Conservation (phyloP, 1,140 invertebrate species). For the Luehdorfia chinensis region DNA sequence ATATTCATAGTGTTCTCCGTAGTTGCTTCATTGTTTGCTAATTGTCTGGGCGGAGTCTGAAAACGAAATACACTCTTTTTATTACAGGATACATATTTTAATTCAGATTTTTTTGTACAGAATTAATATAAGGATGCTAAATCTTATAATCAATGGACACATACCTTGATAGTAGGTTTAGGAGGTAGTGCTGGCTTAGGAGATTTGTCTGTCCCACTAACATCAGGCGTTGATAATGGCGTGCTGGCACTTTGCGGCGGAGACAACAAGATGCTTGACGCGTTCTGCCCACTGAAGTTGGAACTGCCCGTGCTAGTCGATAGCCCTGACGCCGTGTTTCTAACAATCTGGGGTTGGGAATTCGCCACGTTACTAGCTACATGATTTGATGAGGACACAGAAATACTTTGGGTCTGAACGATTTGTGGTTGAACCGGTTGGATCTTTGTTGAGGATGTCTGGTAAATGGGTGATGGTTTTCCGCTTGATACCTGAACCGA, state of each 20-base stretch:
- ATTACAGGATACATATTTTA: too few relatives aligned
- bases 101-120: too few relatives aligned
- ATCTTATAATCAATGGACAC: too few relatives aligned
- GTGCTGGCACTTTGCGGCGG: conserved; percentile 79
- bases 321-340: conserved; percentile 68
- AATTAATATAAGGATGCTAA: too few relatives aligned
- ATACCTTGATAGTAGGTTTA: conserved; percentile 81
- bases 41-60: conserved; percentile 70
- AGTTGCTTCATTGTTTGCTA: conserved; percentile 50
- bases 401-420: conserved; percentile 73
- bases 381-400: conserved; percentile 59
- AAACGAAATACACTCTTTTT: conserved; percentile 1
- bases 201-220: conserved; percentile 73
- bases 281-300: conserved; percentile 56
- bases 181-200: conserved; percentile 85
- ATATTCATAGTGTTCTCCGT: conserved; percentile 49
- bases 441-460: conserved; percentile 88
- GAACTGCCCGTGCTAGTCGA: conserved; percentile 49
- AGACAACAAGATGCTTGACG: conserved; percentile 74
- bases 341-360: conserved; percentile 72
- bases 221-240: conserved; percentile 77
- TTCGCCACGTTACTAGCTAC: conserved; percentile 62
- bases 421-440: conserved; percentile 89
- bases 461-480: conserved; percentile 87
- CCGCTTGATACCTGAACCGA: conserved; percentile 79